Base-by-base conservation (phyloP, 2,113 vertebrate genomes). In the Alouatta palliata region DNA sequence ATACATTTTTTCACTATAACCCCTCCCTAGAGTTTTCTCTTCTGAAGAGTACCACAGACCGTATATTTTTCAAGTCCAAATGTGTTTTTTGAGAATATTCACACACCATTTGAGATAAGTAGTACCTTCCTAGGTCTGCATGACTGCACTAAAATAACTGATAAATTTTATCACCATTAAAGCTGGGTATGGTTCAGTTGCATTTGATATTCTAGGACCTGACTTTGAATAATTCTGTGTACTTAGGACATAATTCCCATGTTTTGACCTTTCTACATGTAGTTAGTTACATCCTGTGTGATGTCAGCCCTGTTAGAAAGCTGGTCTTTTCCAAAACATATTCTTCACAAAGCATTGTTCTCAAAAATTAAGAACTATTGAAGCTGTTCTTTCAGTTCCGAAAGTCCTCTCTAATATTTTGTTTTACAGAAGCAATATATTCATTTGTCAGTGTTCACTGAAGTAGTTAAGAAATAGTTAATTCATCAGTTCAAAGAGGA, bases 51-150 rank as follows among this genome's bases (percentile, higher is more conserved):
- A 94, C 8, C 6, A 32, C 35, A 7, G 1, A 43, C 17, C 21
- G 35, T 52, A 43, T 43, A 80, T 47, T 84, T 92, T 47, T 76
- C 80, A 89, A 81, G 47, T 86, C 76, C 47, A 94, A 94, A 58
- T 37, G 5, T 40, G 9, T 61, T 49, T 93, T 43, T 52, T 70
- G 37, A 56, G 45, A 85, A 85, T 81, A 80, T 75, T 75, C 19
- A 94, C 8, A 47, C 35, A 35, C 25, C 49, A 2, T 93, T 70
- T 87, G 40, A 83, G 25, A 45, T 58, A 49, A 45, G 56, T 27
- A 84, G 2, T 56, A 49, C 35, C 20, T 92, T 58, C 40, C 32
- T 40, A n/a, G 37, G 9, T 27, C 89, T 10, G 13, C 47, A 89
- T 68, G 11, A 35, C 14, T 40, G 23, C 7, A 75, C 40, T 85